Conservation (phyloP, 2,888 invertebrate genomes). For the Catocala fraxini region DNA sequence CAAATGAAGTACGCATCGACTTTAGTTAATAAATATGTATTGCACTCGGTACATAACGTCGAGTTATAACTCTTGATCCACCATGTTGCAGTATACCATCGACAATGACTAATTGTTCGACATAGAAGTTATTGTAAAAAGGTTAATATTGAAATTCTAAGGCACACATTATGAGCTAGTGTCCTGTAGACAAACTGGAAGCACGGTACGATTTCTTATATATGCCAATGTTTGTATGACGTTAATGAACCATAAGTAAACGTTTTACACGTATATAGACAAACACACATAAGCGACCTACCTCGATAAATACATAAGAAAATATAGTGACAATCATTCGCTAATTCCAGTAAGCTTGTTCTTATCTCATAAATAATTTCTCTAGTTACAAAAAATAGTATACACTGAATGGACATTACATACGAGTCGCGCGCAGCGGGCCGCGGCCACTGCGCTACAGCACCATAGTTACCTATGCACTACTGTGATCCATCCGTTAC, state of each 20-base stretch:
- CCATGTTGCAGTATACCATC: slow-evolving; percentile 33
- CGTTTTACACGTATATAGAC: slow-evolving; percentile 76
- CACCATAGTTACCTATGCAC: slow-evolving; percentile 73
- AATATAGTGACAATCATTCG: slow-evolving; percentile 82
- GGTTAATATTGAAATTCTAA: slow-evolving; percentile 63
- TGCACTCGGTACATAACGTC: slow-evolving; percentile 70
- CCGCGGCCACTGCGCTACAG: slow-evolving; percentile 50
- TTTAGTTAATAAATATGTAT: slow-evolving; percentile 78
- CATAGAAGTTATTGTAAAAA: slow-evolving; percentile 53
- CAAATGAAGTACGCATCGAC: slow-evolving; percentile 41
- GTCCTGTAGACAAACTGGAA: slow-evolving; percentile 64
- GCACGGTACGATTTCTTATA: slow-evolving; percentile 53
- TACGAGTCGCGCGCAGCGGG: slow-evolving; percentile 30
- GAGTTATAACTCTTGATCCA: slow-evolving; percentile 52
- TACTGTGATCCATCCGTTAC: slow-evolving; percentile 78
- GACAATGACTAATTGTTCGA: slow-evolving; percentile 25
- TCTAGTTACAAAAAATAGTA: slow-evolving; percentile 86
- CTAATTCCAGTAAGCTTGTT: slow-evolving; percentile 81
- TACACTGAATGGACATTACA: slow-evolving; percentile 76
- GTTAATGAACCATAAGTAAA: slow-evolving; percentile 69
- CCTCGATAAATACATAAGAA: slow-evolving; percentile 86
- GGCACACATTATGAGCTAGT: slow-evolving; percentile 76
- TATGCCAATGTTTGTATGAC: slow-evolving; percentile 47
- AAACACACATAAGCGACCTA: slow-evolving; percentile 85
- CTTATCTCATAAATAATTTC: slow-evolving; percentile 87